Conservation (phyloP, 2,113 vertebrate species). For the Dendropsophus ebraccatus region DNA sequence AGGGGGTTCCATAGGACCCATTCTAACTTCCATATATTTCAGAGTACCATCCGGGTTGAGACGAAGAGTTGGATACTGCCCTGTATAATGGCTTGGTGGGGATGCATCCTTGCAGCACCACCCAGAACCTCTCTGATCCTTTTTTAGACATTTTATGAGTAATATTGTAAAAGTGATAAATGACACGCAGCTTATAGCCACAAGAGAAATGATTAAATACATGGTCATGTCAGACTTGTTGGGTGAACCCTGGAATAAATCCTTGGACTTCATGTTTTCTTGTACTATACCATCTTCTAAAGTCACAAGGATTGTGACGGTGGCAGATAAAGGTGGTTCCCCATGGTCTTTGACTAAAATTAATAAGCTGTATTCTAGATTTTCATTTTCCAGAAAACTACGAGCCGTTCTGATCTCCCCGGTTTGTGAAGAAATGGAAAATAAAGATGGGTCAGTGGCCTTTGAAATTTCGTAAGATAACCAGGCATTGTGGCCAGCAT, state of each 20-base stretch:
- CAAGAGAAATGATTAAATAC: conserved; percentile 72
- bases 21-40: conserved; percentile 90
- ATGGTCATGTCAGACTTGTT: conserved; percentile 62
- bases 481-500: conserved; percentile 86
- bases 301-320: conserved; percentile 79
- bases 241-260: conserved; percentile 69
- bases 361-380: conserved; percentile 76
- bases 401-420: conserved; percentile 85
- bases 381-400: conserved; percentile 76
- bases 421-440: conserved; percentile 77
- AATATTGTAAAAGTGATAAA: conserved; percentile 69
- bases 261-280: conserved; percentile 70
- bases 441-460: conserved; percentile 81
- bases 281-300: conserved; percentile 77
- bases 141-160: conserved; percentile 66
- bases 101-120: conserved; percentile 73
- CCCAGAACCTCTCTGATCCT: conserved; percentile 41
- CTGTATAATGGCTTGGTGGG: conserved; percentile 73
- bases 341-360: conserved; percentile 83
- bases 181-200: conserved; percentile 69
- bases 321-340: conserved; percentile 81
- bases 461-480: conserved; percentile 80
- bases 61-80: conserved; percentile 84
- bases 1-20: conserved; percentile 81
- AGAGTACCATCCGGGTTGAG: conserved; percentile 85